These are phyloP conservation scores for Lepidurus apus DNA, from an alignment of 1,140 invertebrate genomes.

Conservation along the genomic window DNA sequence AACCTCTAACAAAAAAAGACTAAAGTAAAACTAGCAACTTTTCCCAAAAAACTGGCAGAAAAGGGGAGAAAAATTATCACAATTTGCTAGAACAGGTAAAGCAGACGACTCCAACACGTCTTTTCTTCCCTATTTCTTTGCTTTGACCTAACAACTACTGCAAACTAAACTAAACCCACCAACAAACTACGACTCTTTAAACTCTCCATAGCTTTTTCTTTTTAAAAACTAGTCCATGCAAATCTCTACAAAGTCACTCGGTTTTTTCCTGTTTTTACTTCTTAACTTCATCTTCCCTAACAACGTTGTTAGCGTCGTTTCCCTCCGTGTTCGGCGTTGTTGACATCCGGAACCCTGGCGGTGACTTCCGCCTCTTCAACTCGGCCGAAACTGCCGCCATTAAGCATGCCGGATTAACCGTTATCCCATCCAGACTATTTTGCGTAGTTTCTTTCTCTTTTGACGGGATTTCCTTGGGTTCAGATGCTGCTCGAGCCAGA, in stretches of 20 bases:
- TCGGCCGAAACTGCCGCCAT: not conserved
- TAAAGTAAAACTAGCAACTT: not conserved
- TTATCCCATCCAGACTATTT: not conserved
- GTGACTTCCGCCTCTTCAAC: not conserved
- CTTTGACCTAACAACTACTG: not conserved
- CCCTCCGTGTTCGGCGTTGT: not conserved
- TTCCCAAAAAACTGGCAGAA: not conserved
- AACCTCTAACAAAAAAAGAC: not conserved
- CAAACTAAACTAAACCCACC: not conserved
- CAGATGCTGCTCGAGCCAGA: not conserved
- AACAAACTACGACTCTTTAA: too few species aligned
- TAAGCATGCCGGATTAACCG: not conserved
- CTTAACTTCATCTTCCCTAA: not conserved
- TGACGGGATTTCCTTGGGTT: not conserved
- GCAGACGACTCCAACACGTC: not conserved
- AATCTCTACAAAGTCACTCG: too few species aligned
- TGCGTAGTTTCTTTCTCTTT: not conserved
- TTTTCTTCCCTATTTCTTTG: not conserved
- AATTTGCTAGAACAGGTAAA: constrained; percentile 4
- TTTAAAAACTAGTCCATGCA: too few species aligned
- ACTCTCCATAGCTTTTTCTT: too few species aligned
- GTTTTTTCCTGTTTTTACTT: not conserved
- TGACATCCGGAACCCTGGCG: not conserved
- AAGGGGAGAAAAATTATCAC: not conserved
- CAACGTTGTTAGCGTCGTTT: not conserved